Evolutionary conservation across 2,888 invertebrate species (phyloP).

Genomic region (Dascillus cervinus): DNA sequence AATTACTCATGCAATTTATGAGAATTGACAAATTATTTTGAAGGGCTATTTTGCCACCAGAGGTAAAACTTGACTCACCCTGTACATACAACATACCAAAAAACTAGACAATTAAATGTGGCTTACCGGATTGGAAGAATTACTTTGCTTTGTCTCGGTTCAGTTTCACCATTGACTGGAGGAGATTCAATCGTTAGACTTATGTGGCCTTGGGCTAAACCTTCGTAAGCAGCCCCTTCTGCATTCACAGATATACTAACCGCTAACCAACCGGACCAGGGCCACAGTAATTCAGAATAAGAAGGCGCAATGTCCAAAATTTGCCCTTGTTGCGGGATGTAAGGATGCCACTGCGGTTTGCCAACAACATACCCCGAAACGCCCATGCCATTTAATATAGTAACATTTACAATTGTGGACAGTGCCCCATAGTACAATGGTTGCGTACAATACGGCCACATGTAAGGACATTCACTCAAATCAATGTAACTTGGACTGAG

Average conservation of each 20-base stretch:
- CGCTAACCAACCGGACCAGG: slow-evolving; percentile 95
- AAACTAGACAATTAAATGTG: no score
- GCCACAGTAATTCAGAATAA: slow-evolving; percentile 81
- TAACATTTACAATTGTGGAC: slow-evolving; percentile 87
- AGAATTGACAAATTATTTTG: no score
- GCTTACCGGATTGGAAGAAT: slow-evolving; percentile 49
- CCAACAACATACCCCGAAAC: slow-evolving; percentile 73
- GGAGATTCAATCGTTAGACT: slow-evolving; percentile 78
- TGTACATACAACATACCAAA: no score
- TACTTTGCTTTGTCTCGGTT: slow-evolving; percentile 50
- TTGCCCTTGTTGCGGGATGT: slow-evolving; percentile 70
- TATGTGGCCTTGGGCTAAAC: slow-evolving; percentile 74
- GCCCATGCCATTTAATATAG: slow-evolving; percentile 88
- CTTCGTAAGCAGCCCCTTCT: slow-evolving; percentile 62
- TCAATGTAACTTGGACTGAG: slow-evolving; percentile 81
- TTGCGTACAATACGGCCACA: slow-evolving; percentile 99
- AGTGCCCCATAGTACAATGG: slow-evolving; percentile 82
- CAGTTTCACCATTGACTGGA: slow-evolving; percentile 53
- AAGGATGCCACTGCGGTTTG: slow-evolving; percentile 82
- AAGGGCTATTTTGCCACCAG: no score
- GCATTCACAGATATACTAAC: slow-evolving; percentile 64
- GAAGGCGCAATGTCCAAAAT: slow-evolving; percentile 71
- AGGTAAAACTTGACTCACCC: no score
- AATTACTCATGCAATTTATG: no score
- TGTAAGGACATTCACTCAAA: slow-evolving; percentile 90